These are phyloP conservation scores for Lumbricus terrestris DNA, from an alignment of 2,888 invertebrate species.

Conservation along the genomic window DNA sequence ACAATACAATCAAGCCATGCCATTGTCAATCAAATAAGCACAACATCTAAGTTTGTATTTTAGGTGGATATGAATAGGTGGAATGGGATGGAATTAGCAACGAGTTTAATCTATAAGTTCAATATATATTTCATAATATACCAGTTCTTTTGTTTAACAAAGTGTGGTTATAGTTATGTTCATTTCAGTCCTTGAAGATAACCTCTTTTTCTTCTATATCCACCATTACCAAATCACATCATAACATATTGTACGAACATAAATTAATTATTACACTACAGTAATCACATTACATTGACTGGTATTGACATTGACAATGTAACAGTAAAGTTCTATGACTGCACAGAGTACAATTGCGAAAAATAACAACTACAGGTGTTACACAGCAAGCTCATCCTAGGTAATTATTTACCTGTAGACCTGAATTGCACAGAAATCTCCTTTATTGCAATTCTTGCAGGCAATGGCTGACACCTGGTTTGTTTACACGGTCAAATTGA, in stretches of 20 bases:
- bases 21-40: too few relatives aligned
- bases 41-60: too few relatives aligned
- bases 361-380: too few relatives aligned
- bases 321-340: not conserved
- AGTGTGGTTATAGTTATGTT: too few relatives aligned
- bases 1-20: too few relatives aligned
- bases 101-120: not conserved
- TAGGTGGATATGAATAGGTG: too few relatives aligned
- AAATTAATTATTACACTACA: not conserved
- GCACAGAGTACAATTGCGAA: not conserved
- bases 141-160: too few relatives aligned
- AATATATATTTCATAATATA: not conserved
- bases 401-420: too few relatives aligned
- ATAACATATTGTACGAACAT: not conserved
- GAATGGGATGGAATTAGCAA: too few relatives aligned
- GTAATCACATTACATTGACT: not conserved
- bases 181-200: not conserved
- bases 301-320: not conserved
- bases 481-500: not conserved
- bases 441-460: not conserved
- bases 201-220: not conserved
- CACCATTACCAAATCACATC: not conserved
- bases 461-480: not conserved
- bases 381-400: not conserved
- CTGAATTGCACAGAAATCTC: not conserved